Conservation (phyloP, 64 coral and sea anemone genomes). For the Stichodactyla helianthus region DNA sequence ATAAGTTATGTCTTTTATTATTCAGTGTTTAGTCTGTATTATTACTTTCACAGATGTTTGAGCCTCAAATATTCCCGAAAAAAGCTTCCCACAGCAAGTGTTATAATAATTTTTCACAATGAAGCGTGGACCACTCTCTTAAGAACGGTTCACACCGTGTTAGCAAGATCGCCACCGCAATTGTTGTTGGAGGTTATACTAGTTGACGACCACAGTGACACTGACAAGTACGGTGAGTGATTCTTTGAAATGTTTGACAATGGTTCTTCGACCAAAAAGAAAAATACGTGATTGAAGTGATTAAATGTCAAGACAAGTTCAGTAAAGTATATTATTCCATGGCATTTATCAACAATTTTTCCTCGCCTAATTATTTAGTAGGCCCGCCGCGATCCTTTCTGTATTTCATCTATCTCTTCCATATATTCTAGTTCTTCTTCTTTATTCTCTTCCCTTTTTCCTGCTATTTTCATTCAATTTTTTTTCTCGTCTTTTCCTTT, state of each 20-base stretch:
- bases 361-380: background rate
- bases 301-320: background rate
- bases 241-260: background rate
- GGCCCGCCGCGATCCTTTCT: too few relatives aligned
- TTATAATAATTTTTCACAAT: slow-evolving; percentile 94
- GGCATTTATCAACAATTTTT: background rate
- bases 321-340: background rate
- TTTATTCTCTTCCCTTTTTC: background rate
- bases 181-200: slow-evolving; percentile 83
- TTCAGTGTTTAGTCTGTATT: background rate
- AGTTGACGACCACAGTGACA: slow-evolving; percentile 82
- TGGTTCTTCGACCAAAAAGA: too few relatives aligned
- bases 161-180: slow-evolving; percentile 63
- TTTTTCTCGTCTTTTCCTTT: background rate
- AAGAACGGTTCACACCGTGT: slow-evolving; percentile 78
- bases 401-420: too few relatives aligned
- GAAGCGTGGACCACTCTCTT: slow-evolving; percentile 95
- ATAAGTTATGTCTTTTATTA: background rate
- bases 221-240: slow-evolving; percentile 65
- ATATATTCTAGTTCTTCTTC: too few relatives aligned
- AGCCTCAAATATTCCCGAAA: slow-evolving; percentile 55
- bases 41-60: slow-evolving; percentile 53
- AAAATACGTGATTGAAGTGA: background rate
- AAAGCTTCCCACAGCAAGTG: slow-evolving; percentile 84
- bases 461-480: background rate